A percentile compares a stretch with the other conserved stretches of the same genome.
phyloP scores from a whole-genome alignment of 2,113 vertebrate genomes.

The Charina bottae region DNA sequence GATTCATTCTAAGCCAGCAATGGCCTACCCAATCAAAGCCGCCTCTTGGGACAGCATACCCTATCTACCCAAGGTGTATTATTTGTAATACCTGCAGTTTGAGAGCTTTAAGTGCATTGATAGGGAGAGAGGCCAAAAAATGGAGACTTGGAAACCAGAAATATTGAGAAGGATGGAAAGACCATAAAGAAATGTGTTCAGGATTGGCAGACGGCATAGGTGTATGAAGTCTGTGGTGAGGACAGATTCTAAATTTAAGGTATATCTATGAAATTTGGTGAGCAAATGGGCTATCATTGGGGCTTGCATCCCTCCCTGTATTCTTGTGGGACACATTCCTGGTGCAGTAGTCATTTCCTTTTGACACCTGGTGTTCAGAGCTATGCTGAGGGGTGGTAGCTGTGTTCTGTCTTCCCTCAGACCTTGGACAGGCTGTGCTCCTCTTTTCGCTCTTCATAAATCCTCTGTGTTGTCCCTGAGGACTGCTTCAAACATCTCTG shows the following conservation, averaged over 20 bases:
- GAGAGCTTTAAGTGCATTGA: not conserved
- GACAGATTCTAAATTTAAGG: not conserved
- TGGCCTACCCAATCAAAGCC: not conserved
- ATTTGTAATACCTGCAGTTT: not conserved
- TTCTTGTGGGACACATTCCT: not conserved
- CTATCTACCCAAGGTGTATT: not conserved
- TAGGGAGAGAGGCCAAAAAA: not conserved
- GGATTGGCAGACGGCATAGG: not conserved
- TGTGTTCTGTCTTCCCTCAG: not conserved
- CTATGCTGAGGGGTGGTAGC: not conserved
- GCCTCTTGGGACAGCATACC: not conserved
- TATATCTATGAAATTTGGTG: not conserved
- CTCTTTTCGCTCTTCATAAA: not conserved
- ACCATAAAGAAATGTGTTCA: not conserved
- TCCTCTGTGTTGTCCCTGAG: not conserved
- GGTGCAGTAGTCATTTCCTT: not conserved
- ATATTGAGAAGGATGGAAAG: not conserved
- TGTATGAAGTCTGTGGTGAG: not conserved
- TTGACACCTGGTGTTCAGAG: not conserved
- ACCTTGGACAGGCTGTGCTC: not conserved
- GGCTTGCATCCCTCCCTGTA: not conserved
- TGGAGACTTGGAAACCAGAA: not conserved
- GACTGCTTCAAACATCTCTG: not conserved
- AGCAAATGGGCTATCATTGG: not conserved
- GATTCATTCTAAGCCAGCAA: not conserved